These are phyloP conservation scores for Kryphioiulus occultus DNA, from an alignment of 2,888 invertebrate genomes.

Conservation along the genomic window DNA sequence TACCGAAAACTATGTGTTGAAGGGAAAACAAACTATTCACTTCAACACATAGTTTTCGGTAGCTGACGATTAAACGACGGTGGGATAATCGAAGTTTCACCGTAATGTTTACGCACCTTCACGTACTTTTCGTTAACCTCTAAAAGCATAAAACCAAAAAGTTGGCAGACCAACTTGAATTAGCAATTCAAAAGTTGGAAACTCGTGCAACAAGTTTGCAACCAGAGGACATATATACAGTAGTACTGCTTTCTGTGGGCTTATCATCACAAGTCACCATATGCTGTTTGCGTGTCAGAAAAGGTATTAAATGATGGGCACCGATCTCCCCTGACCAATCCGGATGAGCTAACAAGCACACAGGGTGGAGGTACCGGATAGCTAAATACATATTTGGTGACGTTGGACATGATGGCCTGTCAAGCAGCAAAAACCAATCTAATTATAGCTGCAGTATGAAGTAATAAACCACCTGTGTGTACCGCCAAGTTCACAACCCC, in stretches of 20 bases:
- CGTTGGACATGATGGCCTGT: neutral
- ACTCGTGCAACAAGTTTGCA: neutral
- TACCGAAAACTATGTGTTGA: no score
- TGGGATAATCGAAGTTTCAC: no score
- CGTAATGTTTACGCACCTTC: no score
- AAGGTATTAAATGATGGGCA: neutral
- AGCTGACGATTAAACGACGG: no score
- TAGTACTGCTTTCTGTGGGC: no score
- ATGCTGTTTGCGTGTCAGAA: neutral
- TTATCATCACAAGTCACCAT: neutral
- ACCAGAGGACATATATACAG: neutral
- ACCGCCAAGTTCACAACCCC: slow-evolving; percentile 12
- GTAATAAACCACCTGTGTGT: slow-evolving; percentile 31
- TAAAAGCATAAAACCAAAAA: no score
- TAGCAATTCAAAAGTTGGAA: neutral
- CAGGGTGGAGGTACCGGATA: neutral
- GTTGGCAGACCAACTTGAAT: no score
- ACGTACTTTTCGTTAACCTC: no score
- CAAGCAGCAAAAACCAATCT: neutral
- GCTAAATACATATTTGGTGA: neutral
- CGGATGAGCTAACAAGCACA: neutral
- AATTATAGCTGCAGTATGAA: slow-evolving; percentile 24
- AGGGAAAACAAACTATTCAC: no score
- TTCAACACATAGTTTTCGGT: no score
- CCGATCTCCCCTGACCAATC: neutral